Percentiles rank a stretch among this genome's conserved stretches.
phyloP scores from a whole-genome alignment of 2,888 invertebrate species.

The Parelbella ahira region DNA sequence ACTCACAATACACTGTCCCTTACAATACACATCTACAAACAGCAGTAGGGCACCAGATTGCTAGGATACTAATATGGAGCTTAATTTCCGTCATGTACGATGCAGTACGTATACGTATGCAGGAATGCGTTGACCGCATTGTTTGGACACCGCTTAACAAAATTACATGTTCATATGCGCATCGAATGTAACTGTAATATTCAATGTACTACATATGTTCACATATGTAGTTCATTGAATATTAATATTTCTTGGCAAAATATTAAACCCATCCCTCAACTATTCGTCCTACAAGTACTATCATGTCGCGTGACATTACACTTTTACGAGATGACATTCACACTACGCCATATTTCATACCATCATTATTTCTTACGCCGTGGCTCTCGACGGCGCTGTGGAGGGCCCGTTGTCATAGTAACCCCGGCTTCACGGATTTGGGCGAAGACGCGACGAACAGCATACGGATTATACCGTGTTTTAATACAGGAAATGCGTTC shows the following conservation, averaged over 20 bases:
- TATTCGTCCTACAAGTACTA: slow-evolving; percentile 6
- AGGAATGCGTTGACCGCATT: slow-evolving; percentile 23
- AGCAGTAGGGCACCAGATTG: slow-evolving; percentile 31
- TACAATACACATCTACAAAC: no score
- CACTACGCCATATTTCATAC: slow-evolving; percentile 53
- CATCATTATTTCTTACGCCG: slow-evolving; percentile 67
- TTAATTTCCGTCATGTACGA: slow-evolving; percentile 40
- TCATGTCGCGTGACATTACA: slow-evolving; percentile 8
- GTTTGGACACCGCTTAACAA: slow-evolving; percentile 21
- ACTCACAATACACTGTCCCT: no score
- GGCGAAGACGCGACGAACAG: slow-evolving; percentile 59
- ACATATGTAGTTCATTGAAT: no score
- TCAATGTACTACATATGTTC: no score
- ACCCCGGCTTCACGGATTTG: slow-evolving; percentile 57
- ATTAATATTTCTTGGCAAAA: no score
- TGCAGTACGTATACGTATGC: slow-evolving; percentile 27
- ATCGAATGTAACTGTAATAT: not conserved
- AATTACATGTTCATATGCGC: slow-evolving; percentile 18
- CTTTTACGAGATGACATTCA: slow-evolving; percentile 29
- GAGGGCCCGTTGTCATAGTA: slow-evolving; percentile 58
- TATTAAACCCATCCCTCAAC: not conserved
- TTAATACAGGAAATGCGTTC: slow-evolving; percentile 41
- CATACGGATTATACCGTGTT: slow-evolving; percentile 35
- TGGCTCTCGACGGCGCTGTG: slow-evolving; percentile 54
- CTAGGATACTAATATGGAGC: slow-evolving; percentile 41